Base-by-base conservation (phyloP, 2,888 invertebrate species). In the Ormyrus rosae region DNA sequence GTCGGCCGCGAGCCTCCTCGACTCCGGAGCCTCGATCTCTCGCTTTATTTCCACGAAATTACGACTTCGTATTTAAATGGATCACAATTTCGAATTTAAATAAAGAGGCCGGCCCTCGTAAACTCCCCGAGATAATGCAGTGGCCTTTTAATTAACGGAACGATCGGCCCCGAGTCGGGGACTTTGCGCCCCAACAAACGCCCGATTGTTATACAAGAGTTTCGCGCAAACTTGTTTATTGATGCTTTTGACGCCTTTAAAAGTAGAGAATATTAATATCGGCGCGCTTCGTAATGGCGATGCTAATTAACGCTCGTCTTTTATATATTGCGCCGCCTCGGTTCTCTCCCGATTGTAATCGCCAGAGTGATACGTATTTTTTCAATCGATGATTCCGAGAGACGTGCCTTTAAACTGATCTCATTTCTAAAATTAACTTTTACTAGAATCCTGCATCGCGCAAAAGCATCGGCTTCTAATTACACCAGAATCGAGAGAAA, bases 41-140 rank as follows among this genome's bases (percentile, higher is more conserved):
- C 34, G 58, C 67, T 72, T 60, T 78, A 67, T 78, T 64, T 70
- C 53, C 60, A 7, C 50, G 11, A 74, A 80, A 60, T 76, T 76
- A 80, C 69, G 75, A 72, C 72, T 77, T 11, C 50, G 61, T 56
- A 80, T 80, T 80, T 75, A 71, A 80, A 80, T 75, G 77, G 65
- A 70, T 53, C 65, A 76, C 45, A 63, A 68, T 67, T 75, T 68
- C 65, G 67, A 53, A 69, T 79, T 79, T 68, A 79, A 79, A 73
- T 67, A 79, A 79, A 73, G n/a, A 68, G 69, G 11, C 63, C 53
- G 58, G 60, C 5, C 71, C 74, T 75, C 80, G 73, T 79, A 79
- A 79, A 79, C 45, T 74, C 11, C 2, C 46, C 64, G 58, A 79
- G 74, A 79, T 79, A 74, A 79, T 79, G 79, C 74, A 50, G 10